Evolutionary conservation across 2,888 invertebrate genomes (phyloP).

Genomic region (Pantelozetes paolii): DNA sequence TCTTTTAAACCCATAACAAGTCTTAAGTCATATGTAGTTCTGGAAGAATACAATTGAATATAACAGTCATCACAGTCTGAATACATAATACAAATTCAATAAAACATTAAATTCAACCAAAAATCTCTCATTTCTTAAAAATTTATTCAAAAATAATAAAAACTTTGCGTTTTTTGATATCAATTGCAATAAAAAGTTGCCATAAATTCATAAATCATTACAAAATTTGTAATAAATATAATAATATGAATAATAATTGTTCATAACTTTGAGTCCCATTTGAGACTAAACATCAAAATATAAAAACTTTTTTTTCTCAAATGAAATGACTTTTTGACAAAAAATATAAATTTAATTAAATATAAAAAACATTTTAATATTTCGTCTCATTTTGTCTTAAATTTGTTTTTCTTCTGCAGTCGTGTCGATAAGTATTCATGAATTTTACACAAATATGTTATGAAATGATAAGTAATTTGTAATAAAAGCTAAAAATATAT

Average conservation of each 20-base stretch:
- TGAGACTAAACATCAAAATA: not conserved
- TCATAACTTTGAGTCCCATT: not conserved
- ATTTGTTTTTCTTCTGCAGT: too few species aligned
- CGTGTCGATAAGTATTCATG: slow-evolving; percentile 12
- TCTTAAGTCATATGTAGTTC: not conserved
- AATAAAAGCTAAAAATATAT: not conserved
- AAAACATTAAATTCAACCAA: not conserved
- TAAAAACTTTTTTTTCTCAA: not conserved
- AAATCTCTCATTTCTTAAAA: slow-evolving; percentile 3
- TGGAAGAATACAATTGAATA: not conserved
- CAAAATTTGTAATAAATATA: slow-evolving; percentile 10
- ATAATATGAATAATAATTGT: not conserved
- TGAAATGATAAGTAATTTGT: not conserved
- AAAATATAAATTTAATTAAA: slow-evolving; percentile 12
- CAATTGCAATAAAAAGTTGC: slow-evolving; percentile 19
- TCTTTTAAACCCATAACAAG: too few species aligned
- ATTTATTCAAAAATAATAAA: not conserved
- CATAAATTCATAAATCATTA: slow-evolving; percentile 4
- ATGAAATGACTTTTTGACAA: not conserved
- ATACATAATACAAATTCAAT: slow-evolving; percentile 8
- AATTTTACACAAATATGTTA: slow-evolving; percentile 31
- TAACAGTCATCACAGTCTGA: slow-evolving; percentile 31
- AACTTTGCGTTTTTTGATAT: slow-evolving; percentile 18
- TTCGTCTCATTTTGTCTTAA: not conserved
- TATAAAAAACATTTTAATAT: not conserved